Conservation (phyloP, 2,888 invertebrate species). For the Gasteruption jaculator region DNA sequence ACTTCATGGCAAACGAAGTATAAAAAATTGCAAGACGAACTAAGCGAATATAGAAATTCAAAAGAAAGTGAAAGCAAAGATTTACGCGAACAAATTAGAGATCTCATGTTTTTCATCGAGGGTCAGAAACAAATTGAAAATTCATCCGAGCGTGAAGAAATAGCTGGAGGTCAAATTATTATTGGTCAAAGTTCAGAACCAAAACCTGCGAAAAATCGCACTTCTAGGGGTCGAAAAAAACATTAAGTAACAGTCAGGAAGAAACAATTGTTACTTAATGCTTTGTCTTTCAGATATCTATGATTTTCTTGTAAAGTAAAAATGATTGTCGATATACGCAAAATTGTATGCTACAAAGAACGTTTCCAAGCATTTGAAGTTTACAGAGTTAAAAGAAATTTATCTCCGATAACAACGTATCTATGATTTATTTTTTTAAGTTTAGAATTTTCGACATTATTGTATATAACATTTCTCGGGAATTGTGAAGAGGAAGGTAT, state of each 20-base stretch:
- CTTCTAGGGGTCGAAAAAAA: slow-evolving; percentile 27
- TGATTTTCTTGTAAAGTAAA: too few species aligned
- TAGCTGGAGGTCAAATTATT: slow-evolving; percentile 61
- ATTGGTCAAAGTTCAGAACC: slow-evolving; percentile 53
- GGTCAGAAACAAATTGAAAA: slow-evolving; percentile 68
- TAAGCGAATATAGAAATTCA: slow-evolving; percentile 44
- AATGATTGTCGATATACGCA: too few species aligned
- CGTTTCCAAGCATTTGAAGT: too few species aligned
- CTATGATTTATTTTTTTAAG: too few species aligned
- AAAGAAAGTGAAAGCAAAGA: slow-evolving; percentile 70
- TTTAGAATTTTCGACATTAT: too few species aligned
- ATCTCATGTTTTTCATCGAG: slow-evolving; percentile 95
- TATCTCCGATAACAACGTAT: too few species aligned
- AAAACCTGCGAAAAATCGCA: slow-evolving; percentile 22
- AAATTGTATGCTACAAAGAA: too few species aligned
- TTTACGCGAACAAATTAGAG: slow-evolving; percentile 87
- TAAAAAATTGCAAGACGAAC: slow-evolving; percentile 40
- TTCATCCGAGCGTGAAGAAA: slow-evolving; percentile 57
- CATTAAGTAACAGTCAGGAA: slow-evolving; percentile 21
- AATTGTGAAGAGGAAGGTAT: too few species aligned
- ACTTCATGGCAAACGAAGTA: slow-evolving; percentile 64
- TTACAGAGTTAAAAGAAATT: too few species aligned
- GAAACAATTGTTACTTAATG: too few species aligned
- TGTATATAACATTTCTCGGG: too few species aligned
- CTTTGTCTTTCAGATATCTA: too few species aligned